phyloP scores from a whole-genome alignment of 2,888 invertebrate species.

The Cantharis rustica region DNA sequence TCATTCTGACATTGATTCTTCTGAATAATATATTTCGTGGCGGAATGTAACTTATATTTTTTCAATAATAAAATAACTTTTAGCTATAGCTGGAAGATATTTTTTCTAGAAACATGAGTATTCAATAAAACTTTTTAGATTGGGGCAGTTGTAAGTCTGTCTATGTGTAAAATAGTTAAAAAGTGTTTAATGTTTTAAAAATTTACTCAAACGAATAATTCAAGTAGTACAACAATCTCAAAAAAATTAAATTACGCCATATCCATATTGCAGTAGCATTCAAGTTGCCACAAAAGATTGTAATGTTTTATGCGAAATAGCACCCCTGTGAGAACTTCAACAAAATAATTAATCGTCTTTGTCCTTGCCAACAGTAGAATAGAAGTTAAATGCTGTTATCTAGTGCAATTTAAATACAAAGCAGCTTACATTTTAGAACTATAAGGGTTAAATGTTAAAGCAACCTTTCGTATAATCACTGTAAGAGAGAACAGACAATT shows the following conservation, averaged over 20 bases:
- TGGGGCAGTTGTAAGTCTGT: not conserved
- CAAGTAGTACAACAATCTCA: not conserved
- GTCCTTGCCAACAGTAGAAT: conserved; percentile 23
- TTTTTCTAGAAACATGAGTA: not conserved
- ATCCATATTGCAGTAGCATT: conserved; percentile 4
- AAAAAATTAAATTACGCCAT: not conserved
- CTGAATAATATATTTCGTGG: not conserved
- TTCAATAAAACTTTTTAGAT: not conserved
- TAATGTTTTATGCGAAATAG: conserved; percentile 33
- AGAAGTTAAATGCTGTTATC: conserved; percentile 20
- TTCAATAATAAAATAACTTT: not conserved
- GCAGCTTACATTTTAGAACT: conserved; percentile 17
- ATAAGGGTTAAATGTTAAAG: conserved; percentile 18
- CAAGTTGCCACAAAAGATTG: conserved; percentile 21
- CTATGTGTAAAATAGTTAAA: not conserved
- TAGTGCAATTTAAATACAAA: conserved; percentile 24
- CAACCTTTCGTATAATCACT: conserved; percentile 18
- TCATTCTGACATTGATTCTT: not conserved
- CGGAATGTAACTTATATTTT: not conserved
- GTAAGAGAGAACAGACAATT: conserved; percentile 4
- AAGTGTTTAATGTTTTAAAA: not conserved
- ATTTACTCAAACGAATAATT: not conserved
- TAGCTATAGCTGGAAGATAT: not conserved
- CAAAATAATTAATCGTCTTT: conserved; percentile 31
- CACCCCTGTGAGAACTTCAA: conserved; percentile 18